Conservation (phyloP, 2,113 vertebrate species). For the Salminus brasiliensis region DNA sequence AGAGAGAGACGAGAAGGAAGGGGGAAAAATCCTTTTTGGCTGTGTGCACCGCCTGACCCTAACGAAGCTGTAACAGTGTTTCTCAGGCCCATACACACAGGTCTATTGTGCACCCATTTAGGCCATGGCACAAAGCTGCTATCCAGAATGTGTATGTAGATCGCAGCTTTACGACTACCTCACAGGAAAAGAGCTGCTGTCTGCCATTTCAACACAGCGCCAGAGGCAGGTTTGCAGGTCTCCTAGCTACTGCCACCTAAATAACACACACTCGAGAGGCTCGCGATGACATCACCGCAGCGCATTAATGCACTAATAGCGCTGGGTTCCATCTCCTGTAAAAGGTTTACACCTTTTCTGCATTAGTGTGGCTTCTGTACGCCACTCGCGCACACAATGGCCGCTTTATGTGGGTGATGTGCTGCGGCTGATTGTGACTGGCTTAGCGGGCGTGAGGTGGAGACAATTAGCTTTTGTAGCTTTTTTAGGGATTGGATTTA, state of each 20-base stretch:
- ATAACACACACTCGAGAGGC: slow-evolving; percentile 47
- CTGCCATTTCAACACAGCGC: slow-evolving; percentile 62
- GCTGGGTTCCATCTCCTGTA: slow-evolving; percentile 57
- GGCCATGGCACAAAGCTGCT: slow-evolving; percentile 24
- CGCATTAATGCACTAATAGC: slow-evolving; percentile 63
- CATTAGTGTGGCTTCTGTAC: slow-evolving; percentile 19
- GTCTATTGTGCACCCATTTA: slow-evolving; percentile 36
- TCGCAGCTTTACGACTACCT: slow-evolving; percentile 12
- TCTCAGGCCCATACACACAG: slow-evolving; percentile 34
- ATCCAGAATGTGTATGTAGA: slow-evolving; percentile 6
- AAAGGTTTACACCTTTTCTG: slow-evolving; percentile 65
- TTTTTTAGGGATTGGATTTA: slow-evolving; percentile 40
- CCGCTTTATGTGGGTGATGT: neutral
- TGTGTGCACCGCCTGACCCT: neutral
- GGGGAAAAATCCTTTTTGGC: neutral
- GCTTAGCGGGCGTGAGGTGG: slow-evolving; percentile 29
- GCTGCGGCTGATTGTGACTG: slow-evolving; percentile 33
- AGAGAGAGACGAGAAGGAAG: neutral
- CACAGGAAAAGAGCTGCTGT: slow-evolving; percentile 44
- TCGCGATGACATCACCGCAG: slow-evolving; percentile 60
- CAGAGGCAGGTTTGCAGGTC: slow-evolving; percentile 52
- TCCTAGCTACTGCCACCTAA: slow-evolving; percentile 64
- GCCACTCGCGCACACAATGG: slow-evolving; percentile 42
- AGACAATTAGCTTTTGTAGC: slow-evolving; percentile 46
- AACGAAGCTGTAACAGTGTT: neutral